Percentiles rank a stretch among this genome's conserved stretches.
These are phyloP conservation scores for Lasius fuliginosus DNA, from an alignment of 2,888 invertebrate species.

Conservation along the genomic window DNA sequence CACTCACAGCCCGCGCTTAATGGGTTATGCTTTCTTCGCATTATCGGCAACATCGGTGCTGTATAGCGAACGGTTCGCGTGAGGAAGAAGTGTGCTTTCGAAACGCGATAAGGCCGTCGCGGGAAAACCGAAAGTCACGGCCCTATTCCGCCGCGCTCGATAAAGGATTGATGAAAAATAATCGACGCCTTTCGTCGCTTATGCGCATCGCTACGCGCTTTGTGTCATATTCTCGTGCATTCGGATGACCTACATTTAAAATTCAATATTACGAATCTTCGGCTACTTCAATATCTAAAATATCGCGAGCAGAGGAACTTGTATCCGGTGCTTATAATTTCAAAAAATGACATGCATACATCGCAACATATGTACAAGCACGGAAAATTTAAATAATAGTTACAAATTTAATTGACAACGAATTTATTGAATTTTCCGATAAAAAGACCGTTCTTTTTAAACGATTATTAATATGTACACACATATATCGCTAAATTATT, in stretches of 20 bases:
- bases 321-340: neutral
- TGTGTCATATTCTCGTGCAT: slow-evolving; percentile 14
- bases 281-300: neutral
- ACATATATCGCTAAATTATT: neutral
- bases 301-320: neutral
- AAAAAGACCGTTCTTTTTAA: neutral
- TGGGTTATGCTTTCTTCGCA: slow-evolving; percentile 56
- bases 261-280: slow-evolving; percentile 18
- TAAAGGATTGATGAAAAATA: slow-evolving; percentile 47
- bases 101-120: slow-evolving; percentile 42
- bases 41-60: slow-evolving; percentile 41
- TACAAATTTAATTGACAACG: neutral
- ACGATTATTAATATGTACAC: neutral
- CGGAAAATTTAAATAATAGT: neutral
- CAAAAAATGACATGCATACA: neutral
- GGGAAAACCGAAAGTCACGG: slow-evolving; percentile 49
- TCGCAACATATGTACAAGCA: too few relatives aligned
- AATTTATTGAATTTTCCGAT: neutral
- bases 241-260: slow-evolving; percentile 24
- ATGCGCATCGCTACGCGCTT: slow-evolving; percentile 20
- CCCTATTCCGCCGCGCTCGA: slow-evolving; percentile 32
- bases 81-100: slow-evolving; percentile 41
- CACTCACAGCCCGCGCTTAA: slow-evolving; percentile 45
- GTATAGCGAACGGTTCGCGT: slow-evolving; percentile 35
- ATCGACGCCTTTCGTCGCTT: slow-evolving; percentile 37